phyloP scores from a whole-genome alignment of 92 coral and sea anemone species.

The Hydrozoanthus gracilis region DNA sequence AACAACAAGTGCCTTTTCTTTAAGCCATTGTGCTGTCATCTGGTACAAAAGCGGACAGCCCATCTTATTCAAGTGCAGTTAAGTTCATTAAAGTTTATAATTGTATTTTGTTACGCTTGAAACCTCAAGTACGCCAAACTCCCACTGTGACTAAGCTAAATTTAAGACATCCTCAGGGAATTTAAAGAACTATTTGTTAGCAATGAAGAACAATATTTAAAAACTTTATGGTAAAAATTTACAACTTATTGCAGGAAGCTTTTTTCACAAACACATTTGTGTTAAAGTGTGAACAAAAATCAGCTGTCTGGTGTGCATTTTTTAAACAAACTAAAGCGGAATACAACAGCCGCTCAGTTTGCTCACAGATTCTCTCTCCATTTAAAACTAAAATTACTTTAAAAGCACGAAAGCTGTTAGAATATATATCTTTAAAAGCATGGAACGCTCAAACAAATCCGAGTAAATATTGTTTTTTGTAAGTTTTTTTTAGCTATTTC shows the following conservation, averaged over 20 bases:
- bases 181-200: slow-evolving; percentile 13
- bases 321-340: slow-evolving; percentile 44
- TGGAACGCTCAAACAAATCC: slow-evolving; percentile 14
- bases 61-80: slow-evolving; percentile 31
- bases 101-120: slow-evolving; percentile 49
- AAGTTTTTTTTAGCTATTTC: not conserved
- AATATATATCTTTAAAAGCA: slow-evolving; percentile 1
- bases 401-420: slow-evolving; percentile 34
- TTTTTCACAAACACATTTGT: not conserved
- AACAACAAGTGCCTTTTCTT: slow-evolving; percentile 35
- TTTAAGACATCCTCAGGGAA: not conserved
- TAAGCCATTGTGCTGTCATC: slow-evolving; percentile 30
- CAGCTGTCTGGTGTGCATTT: slow-evolving; percentile 23
- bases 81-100: slow-evolving; percentile 45
- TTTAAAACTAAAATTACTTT: slow-evolving; percentile 20
- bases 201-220: not conserved
- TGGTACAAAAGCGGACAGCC: slow-evolving; percentile 23
- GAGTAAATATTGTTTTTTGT: slow-evolving; percentile 36
- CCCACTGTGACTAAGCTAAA: slow-evolving; percentile 28
- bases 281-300: not conserved
- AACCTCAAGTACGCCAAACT: slow-evolving; percentile 28
- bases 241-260: not conserved
- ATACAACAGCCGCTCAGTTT: slow-evolving; percentile 3
- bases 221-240: not conserved
- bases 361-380: slow-evolving; percentile 27